A percentile compares a stretch with the other conserved stretches of the same genome.
These are phyloP conservation scores for Columba livia DNA, from an alignment of 2,113 vertebrate species.

Conservation along the genomic window DNA sequence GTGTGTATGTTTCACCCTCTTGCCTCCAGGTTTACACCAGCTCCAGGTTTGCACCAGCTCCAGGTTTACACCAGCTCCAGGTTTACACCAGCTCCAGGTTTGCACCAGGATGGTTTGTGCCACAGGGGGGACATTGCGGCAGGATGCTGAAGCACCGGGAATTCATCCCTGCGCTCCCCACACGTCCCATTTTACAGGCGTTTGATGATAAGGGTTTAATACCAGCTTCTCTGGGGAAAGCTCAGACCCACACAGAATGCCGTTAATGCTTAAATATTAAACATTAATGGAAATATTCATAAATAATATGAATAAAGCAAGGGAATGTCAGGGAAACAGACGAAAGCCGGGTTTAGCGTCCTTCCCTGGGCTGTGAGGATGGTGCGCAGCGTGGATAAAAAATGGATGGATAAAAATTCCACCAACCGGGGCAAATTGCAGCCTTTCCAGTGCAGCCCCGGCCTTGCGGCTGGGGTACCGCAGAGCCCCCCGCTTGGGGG, in stretches of 20 bases:
- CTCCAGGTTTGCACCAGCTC: fast-evolving
- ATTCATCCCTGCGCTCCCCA: background rate
- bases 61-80: fast-evolving
- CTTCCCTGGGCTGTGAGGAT: background rate
- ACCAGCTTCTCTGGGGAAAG: background rate
- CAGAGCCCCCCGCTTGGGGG: background rate
- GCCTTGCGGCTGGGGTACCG: fast-evolving
- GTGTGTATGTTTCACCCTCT: background rate
- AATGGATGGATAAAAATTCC: background rate
- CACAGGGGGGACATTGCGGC: fast-evolving
- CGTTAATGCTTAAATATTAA: background rate
- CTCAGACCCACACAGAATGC: background rate
- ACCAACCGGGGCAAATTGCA: background rate
- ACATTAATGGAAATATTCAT: fast-evolving
- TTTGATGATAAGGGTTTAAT: background rate
- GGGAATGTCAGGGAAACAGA: background rate
- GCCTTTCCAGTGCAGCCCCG: background rate
- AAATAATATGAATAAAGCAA: too few species aligned
- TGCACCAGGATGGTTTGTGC: fast-evolving
- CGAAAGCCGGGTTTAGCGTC: background rate
- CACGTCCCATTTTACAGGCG: background rate
- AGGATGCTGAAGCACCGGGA: background rate
- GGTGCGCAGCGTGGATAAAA: background rate
- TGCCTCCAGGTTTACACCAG: fast-evolving
- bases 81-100: fast-evolving